A percentile compares a stretch with the other conserved stretches of the same genome.
Conservation (phyloP, 92 coral and sea anemone genomes). For the Phenganax stokvisi region DNA sequence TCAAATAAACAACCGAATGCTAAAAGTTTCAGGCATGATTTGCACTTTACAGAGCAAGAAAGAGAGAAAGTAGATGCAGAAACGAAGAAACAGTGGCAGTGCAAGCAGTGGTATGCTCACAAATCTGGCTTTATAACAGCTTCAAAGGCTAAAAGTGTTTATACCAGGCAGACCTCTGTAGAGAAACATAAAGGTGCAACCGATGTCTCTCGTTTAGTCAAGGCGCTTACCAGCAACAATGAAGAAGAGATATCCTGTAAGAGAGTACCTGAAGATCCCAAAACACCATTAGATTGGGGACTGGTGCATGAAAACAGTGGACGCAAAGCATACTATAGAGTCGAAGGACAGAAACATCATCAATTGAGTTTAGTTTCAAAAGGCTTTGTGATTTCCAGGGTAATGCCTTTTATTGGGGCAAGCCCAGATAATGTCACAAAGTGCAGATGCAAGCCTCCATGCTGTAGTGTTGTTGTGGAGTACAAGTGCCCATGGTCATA, state of each 20-base stretch:
- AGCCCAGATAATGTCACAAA: constrained; percentile 23
- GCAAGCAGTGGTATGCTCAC: constrained; percentile 53
- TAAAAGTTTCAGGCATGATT: neutral
- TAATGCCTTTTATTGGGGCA: constrained; percentile 16
- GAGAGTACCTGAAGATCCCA: neutral
- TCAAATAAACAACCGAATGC: neutral
- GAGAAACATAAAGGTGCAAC: constrained; percentile 43
- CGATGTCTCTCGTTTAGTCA: constrained; percentile 54
- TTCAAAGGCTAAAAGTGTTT: constrained; percentile 59
- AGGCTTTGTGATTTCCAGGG: constrained; percentile 22
- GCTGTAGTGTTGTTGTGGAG: constrained; percentile 15
- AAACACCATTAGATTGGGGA: constrained; percentile 23
- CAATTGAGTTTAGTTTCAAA: constrained; percentile 14
- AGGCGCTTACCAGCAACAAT: constrained; percentile 29
- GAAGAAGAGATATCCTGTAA: neutral
- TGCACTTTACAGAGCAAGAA: constrained; percentile 53
- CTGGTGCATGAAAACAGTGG: constrained; percentile 22
- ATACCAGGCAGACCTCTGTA: constrained; percentile 60
- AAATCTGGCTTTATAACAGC: constrained; percentile 67
- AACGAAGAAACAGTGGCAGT: constrained; percentile 65
- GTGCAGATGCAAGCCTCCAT: constrained; percentile 1
- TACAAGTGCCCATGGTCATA: constrained; percentile 23
- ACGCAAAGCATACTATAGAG: constrained; percentile 10
- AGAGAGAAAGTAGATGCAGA: constrained; percentile 44
- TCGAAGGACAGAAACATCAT: constrained; percentile 7